Conservation (phyloP, 2,113 vertebrate genomes). For the Neotoma lepida region DNA sequence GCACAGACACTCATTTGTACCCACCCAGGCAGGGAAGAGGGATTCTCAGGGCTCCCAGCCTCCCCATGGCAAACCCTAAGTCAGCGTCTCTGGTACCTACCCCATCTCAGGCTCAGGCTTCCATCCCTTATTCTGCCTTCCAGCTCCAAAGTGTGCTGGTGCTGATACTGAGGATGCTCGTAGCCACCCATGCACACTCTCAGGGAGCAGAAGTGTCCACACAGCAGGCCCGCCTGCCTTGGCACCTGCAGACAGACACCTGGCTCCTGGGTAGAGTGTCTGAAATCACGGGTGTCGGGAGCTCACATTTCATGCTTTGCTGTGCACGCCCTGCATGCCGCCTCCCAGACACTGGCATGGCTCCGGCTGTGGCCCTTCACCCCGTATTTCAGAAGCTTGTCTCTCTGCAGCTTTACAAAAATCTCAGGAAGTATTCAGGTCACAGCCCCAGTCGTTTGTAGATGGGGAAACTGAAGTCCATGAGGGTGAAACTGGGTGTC, state of each 20-base stretch:
- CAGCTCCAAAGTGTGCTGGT: not conserved
- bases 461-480: not conserved
- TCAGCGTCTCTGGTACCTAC: not conserved
- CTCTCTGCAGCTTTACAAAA: not conserved
- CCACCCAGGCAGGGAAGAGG: not conserved
- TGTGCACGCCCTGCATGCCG: not conserved
- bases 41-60: fast-evolving
- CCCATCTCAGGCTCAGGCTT: fast-evolving
- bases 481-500: fast-evolving
- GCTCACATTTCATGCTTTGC: constrained; percentile 6
- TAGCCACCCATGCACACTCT: not conserved
- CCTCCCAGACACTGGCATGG: not conserved
- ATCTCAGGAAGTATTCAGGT: not conserved
- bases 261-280: not conserved
- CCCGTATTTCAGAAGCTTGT: not conserved
- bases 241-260: not conserved
- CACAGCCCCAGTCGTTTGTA: too few species aligned
- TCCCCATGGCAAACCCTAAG: not conserved
- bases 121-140: not conserved
- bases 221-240: not conserved
- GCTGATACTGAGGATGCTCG: not conserved
- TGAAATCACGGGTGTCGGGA: not conserved
- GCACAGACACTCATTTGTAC: not conserved
- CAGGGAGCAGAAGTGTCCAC: not conserved
- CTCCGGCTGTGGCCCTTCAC: fast-evolving